A percentile compares a stretch with the other conserved stretches of the same genome.
Evolutionary conservation across 2,113 vertebrate species (phyloP).

Genomic region (Manacus vitellinus): DNA sequence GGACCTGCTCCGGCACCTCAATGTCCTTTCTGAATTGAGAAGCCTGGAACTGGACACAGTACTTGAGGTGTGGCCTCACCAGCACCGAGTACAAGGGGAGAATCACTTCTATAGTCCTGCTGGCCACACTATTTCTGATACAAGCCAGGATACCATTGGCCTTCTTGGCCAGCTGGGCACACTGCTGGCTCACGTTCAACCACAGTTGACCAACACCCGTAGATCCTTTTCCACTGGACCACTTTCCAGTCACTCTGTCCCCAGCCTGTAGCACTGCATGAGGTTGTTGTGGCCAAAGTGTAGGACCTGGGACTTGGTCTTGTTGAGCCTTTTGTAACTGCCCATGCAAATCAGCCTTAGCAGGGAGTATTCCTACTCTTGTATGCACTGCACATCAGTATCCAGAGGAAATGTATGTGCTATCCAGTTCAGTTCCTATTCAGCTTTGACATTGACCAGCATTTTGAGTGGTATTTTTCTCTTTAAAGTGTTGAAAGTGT

Average conservation of each 20-base stretch:
- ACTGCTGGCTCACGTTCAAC: neutral
- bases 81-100: too few species aligned
- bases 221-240: too few species aligned
- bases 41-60: too few species aligned
- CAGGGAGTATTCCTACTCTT: neutral
- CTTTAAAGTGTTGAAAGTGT: neutral
- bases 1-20: too few species aligned
- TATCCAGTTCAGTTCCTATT: neutral
- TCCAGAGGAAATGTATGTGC: neutral
- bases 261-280: neutral
- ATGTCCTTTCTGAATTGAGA: too few species aligned
- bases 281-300: neutral
- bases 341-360: neutral
- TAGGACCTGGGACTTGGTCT: neutral
- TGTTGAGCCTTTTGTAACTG: neutral
- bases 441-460: neutral
- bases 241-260: too few species aligned
- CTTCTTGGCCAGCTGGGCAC: neutral
- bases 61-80: too few species aligned
- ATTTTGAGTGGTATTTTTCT: neutral
- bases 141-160: accelerated
- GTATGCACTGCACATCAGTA: neutral
- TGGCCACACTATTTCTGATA: accelerated
- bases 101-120: neutral
- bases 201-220: too few species aligned